phyloP scores from a whole-genome alignment of 2,113 vertebrate genomes.

The Mobula birostris region DNA sequence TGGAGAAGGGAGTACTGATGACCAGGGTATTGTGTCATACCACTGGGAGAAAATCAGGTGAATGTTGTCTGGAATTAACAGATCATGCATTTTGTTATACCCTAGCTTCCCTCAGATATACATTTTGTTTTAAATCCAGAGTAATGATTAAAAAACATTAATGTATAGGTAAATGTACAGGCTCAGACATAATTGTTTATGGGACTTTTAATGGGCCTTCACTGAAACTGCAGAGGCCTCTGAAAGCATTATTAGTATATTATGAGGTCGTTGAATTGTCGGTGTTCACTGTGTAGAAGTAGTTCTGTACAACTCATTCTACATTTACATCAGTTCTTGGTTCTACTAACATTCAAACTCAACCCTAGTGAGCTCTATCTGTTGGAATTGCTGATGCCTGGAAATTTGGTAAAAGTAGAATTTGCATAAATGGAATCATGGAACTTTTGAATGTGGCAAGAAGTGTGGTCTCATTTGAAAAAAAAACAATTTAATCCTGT shows the following conservation, averaged over 20 bases:
- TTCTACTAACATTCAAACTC: not conserved
- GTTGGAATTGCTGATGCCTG: not conserved
- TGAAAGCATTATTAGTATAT: not conserved
- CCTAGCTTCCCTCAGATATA: not conserved
- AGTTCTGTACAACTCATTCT: not conserved
- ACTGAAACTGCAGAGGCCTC: not conserved
- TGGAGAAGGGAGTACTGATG: slow-evolving; percentile 71
- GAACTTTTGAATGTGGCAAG: too few relatives aligned
- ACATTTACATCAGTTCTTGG: not conserved
- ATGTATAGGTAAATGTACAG: not conserved
- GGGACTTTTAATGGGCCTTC: not conserved
- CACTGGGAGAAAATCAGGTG: slow-evolving; percentile 71
- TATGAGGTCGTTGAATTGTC: too few relatives aligned
- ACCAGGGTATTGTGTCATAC: slow-evolving; percentile 62
- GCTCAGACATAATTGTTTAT: not conserved
- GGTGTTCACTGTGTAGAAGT: too few relatives aligned
- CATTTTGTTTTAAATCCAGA: too few relatives aligned
- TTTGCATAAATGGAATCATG: not conserved
- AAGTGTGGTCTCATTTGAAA: not conserved
- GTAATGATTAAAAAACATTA: too few relatives aligned
- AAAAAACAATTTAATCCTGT: not conserved
- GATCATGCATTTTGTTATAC: not conserved
- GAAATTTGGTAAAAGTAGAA: not conserved
- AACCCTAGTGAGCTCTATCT: not conserved
- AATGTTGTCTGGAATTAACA: not conserved